Evolutionary conservation across 2,113 vertebrate genomes (phyloP).

Genomic region (Malurus alboscapulatus): DNA sequence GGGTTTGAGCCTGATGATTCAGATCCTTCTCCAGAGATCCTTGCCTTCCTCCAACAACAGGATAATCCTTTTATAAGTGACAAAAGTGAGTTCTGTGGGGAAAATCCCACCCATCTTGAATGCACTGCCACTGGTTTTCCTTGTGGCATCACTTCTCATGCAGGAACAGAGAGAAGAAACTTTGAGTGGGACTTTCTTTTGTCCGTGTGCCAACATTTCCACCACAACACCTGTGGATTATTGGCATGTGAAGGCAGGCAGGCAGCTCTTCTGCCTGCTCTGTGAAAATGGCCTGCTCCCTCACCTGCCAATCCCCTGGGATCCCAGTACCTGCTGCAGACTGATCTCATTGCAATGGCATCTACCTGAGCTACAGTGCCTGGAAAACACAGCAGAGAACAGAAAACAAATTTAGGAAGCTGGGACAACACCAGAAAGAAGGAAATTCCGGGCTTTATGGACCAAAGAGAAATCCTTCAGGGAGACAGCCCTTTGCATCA

Average conservation of each 20-base stretch:
- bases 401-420: conserved; percentile 23
- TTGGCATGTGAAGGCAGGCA: background rate
- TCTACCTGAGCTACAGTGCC: background rate
- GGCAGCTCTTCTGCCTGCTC: background rate
- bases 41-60: background rate
- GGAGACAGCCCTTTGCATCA: background rate
- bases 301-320: background rate
- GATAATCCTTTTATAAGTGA: background rate
- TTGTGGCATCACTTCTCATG: background rate
- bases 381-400: background rate
- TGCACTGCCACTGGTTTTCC: background rate
- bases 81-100: background rate
- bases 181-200: background rate
- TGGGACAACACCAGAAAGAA: background rate
- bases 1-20: background rate
- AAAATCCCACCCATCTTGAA: background rate
- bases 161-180: background rate
- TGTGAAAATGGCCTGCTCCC: background rate
- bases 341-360: background rate
- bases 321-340: background rate
- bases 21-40: background rate
- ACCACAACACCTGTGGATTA: background rate
- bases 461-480: conserved; percentile 6
- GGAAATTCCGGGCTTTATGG: background rate
- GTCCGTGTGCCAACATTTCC: background rate